Conservation (phyloP, 2,888 invertebrate genomes). For the Torymus auratus region DNA sequence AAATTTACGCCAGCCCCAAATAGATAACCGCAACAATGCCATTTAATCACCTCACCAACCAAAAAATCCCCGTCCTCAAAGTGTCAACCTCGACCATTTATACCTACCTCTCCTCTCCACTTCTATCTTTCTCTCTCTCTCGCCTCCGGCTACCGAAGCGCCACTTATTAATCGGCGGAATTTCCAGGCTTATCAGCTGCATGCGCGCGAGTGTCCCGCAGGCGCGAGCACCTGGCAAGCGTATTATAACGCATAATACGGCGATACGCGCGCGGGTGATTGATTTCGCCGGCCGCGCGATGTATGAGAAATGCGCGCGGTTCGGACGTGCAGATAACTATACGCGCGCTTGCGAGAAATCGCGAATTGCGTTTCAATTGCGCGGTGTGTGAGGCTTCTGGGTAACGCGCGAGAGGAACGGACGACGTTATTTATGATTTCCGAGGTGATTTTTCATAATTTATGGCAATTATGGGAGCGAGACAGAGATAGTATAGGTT, state of each 20-base stretch:
- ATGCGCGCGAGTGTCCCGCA: no score
- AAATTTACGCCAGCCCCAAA: constrained; percentile 13
- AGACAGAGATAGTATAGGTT: no score
- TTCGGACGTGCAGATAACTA: constrained; percentile 1
- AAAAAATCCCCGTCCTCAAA: no score
- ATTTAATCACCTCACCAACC: background rate
- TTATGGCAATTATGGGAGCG: constrained; percentile 22
- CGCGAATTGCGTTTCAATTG: constrained; percentile 34
- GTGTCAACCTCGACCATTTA: no score
- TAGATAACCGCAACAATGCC: background rate
- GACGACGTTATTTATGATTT: constrained; percentile 45
- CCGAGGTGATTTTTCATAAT: constrained; percentile 37
- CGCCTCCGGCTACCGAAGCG: background rate
- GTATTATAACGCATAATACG: constrained; percentile 17
- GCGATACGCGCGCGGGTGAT: constrained; percentile 38
- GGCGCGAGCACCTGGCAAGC: no score
- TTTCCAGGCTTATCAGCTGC: constrained; percentile 4
- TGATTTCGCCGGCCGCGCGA: constrained; percentile 25
- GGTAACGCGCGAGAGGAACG: background rate
- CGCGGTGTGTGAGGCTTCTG: background rate
- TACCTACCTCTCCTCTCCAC: no score
- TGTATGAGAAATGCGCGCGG: constrained; percentile 15
- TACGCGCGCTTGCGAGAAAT: background rate
- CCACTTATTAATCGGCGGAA: background rate
- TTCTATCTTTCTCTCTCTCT: background rate